phyloP scores from a whole-genome alignment of 2,113 vertebrate genomes.

The Ranitomeya imitator region DNA sequence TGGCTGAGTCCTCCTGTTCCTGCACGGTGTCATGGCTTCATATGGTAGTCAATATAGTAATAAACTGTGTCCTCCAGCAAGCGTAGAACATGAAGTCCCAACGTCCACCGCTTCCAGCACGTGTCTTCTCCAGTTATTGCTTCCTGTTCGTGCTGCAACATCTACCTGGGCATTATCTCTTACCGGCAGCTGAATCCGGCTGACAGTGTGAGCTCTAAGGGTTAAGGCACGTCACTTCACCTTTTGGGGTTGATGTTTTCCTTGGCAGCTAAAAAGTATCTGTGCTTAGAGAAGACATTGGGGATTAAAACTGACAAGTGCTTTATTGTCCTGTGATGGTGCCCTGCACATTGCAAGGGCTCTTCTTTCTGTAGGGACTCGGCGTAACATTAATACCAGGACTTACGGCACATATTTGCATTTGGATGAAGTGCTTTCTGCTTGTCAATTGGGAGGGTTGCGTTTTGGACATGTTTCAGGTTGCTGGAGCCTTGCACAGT shows the following conservation, averaged over 20 bases:
- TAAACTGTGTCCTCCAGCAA: background rate
- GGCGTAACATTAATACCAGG: background rate
- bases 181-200: background rate
- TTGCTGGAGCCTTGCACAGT: background rate
- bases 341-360: background rate
- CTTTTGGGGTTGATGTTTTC: constrained; percentile 3
- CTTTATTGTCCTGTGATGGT: constrained; percentile 2
- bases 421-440: background rate
- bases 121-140: background rate
- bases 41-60: background rate
- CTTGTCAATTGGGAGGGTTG: background rate
- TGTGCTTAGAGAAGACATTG: background rate
- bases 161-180: background rate
- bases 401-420: background rate
- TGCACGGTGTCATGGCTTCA: background rate
- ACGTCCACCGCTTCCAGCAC: too few species aligned
- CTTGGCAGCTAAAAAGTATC: constrained; percentile 1
- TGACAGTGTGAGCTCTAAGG: background rate
- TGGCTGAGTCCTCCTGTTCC: background rate
- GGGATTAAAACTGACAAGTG: background rate
- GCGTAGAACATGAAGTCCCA: background rate
- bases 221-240: constrained; percentile 1
- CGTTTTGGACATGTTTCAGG: background rate
- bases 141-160: background rate
- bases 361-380: background rate